Conservation (phyloP, 2,888 invertebrate species). For the Neoaliturus tenellus region DNA sequence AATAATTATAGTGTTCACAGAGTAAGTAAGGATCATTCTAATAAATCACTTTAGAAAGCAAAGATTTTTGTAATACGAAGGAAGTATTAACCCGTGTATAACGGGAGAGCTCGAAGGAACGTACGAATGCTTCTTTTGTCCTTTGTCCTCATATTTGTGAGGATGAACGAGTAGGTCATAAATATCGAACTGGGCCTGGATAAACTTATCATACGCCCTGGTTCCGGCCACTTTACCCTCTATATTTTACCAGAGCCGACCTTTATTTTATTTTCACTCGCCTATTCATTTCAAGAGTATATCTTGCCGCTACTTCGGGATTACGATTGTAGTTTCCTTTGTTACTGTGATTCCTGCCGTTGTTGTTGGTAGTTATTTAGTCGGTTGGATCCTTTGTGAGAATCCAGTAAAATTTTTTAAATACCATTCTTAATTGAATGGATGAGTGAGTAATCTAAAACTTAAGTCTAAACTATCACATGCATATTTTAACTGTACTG, state of each 20-base stretch:
- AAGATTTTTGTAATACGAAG: neutral
- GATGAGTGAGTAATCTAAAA: no score
- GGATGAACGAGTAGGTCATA: constrained; percentile 30
- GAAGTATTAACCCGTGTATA: neutral
- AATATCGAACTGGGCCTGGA: constrained; percentile 27
- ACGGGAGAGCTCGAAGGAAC: neutral
- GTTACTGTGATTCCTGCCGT: no score
- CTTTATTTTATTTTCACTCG: constrained; percentile 23
- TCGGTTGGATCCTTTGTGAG: no score
- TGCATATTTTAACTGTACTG: no score
- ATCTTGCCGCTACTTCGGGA: neutral
- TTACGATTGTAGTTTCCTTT: no score
- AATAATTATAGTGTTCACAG: no score
- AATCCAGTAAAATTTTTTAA: no score
- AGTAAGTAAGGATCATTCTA: no score
- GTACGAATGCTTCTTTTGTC: constrained; percentile 18
- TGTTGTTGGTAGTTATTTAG: no score
- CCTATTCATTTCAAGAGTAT: constrained; percentile 12
- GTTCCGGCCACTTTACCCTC: constrained; percentile 30
- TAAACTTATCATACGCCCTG: constrained; percentile 30
- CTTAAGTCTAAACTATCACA: no score
- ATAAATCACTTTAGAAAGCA: no score
- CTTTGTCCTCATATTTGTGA: constrained; percentile 1
- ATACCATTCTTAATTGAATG: no score
- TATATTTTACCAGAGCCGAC: constrained; percentile 10